A percentile compares a stretch with the other conserved stretches of the same genome.
Evolutionary conservation across 2,888 invertebrate species (phyloP).

Genomic region (Macrophya alboannulata): DNA sequence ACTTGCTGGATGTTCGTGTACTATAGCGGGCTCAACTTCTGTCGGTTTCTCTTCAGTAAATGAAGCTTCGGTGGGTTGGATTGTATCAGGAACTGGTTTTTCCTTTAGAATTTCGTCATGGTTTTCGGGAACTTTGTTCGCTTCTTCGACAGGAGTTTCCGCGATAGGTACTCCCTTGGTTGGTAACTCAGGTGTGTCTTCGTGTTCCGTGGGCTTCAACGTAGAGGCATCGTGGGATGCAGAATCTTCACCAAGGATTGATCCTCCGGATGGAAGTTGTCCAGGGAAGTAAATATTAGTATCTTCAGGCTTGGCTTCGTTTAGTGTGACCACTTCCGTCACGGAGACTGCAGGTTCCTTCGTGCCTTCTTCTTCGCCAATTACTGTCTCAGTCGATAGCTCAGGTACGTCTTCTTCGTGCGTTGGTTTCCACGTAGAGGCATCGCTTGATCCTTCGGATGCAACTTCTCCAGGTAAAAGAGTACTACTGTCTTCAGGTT

Average conservation of each 20-base stretch:
- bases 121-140: conserved; percentile 22
- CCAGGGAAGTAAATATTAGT: conserved; percentile 37
- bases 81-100: conserved; percentile 60
- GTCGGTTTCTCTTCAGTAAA: conserved; percentile 45
- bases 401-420: conserved; percentile 49
- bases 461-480: conserved; percentile 40
- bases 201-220: conserved; percentile 34
- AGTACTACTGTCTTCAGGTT: conserved; percentile 19
- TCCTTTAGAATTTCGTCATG: conserved; percentile 60
- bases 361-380: conserved; percentile 46
- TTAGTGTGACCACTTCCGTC: conserved; percentile 56
- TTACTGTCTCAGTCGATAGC: conserved; percentile 50
- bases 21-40: conserved; percentile 48
- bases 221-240: conserved; percentile 51
- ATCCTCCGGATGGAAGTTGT: conserved; percentile 50
- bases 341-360: conserved; percentile 61
- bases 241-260: conserved; percentile 55
- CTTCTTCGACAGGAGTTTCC: conserved; percentile 51
- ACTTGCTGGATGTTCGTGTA: conserved; percentile 59
- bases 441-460: conserved; percentile 57
- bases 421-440: conserved; percentile 44
- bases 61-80: conserved; percentile 20
- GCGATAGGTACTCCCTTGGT: conserved; percentile 40
- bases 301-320: conserved; percentile 36
- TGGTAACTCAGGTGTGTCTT: conserved; percentile 51